A percentile compares a stretch with the other conserved stretches of the same genome.
Conservation (phyloP, 2,113 vertebrate species). For the Crypturellus undulatus region DNA sequence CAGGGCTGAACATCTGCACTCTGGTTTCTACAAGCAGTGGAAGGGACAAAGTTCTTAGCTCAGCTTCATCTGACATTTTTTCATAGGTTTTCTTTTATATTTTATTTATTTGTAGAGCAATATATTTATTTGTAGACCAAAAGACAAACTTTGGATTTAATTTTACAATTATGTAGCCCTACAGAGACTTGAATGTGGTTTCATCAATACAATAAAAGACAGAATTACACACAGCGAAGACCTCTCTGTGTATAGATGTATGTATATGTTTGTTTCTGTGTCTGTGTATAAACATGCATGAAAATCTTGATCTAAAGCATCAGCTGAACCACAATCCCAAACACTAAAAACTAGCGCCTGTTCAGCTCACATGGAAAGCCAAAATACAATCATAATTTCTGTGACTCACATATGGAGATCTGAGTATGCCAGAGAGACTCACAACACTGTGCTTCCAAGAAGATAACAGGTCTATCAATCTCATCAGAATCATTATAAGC, state of each 20-base stretch:
- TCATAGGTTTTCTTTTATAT: neutral
- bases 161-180: neutral
- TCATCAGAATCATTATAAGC: neutral
- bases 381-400: neutral
- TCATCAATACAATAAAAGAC: neutral
- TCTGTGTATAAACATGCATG: neutral
- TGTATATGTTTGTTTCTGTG: neutral
- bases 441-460: neutral
- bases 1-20: constrained; percentile 53
- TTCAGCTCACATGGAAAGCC: neutral
- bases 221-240: neutral
- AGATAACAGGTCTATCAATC: neutral
- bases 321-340: neutral
- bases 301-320: neutral
- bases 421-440: neutral
- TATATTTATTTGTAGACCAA: neutral
- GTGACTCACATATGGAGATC: neutral
- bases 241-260: neutral
- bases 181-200: neutral
- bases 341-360: neutral
- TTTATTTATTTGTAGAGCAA: neutral
- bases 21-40: constrained; percentile 10
- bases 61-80: neutral
- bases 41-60: neutral
- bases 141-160: neutral